Evolutionary conservation across 1,140 invertebrate genomes (phyloP), one percentile per base, ranked within the genome.

Genomic region (Papilio helenus): DNA sequence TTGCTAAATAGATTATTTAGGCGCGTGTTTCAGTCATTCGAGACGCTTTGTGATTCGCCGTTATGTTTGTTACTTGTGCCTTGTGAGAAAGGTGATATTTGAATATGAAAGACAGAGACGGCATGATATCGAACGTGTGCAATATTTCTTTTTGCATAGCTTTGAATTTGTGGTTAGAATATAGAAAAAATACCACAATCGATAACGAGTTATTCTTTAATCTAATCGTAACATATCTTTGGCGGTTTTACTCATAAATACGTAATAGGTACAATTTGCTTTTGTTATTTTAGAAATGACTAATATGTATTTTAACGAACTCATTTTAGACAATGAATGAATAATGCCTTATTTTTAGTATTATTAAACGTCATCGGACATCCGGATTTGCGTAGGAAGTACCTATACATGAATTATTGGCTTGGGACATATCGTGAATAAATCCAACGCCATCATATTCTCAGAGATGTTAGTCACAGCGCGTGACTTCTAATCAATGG

Each of bases 1-100:
- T 89, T 84, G 82, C 81, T 84, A 76, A 85, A 79, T 81, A 72
- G 81, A 73, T 83, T 79, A 82, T 82, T 81, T 76, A 80, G 65
- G 79, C 58, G 44, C 65, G 42, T 74, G 74, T 68, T 20, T 34
- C 49, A 42, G 79, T 65, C 39, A 74, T 46, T 26, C 26, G 44
- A 55, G 44, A 51, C 73, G 44, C 72, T 58, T 34, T 34, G 26
- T 58, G 26, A 76, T 16, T n/a, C 29, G 73, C 73, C 49, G 18
- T 58, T 76, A 42, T 51, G 23, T 7, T 55, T 76, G 46, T 58
- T 18, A 76, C 26, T 55, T n/a, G 26, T 51, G 18, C 26, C 23
- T 23, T 74, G 44, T 49, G 39, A 55, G 55, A 51, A 76, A 76
- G 73, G 73, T 55, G 49, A 76, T 55, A 55, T 55, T 55, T 76